Evolutionary conservation across 2,888 invertebrate genomes (phyloP).

Genomic region (Cryptocephalus primarius): DNA sequence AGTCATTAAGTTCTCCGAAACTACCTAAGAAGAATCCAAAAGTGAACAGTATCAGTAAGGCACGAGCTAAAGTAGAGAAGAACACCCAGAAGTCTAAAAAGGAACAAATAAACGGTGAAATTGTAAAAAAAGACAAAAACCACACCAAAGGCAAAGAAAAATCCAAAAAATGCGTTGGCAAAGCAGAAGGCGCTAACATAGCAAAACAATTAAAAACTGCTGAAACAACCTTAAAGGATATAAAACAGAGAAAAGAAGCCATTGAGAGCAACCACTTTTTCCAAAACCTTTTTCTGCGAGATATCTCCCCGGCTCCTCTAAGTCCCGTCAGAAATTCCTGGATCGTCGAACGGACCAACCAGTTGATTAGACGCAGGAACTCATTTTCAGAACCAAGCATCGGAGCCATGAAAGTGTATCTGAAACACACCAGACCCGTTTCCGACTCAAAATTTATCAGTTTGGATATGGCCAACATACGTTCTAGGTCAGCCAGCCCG

Average conservation of each 20-base stretch:
- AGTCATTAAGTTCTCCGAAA: conserved; percentile 24
- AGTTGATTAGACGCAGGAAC: conserved; percentile 43
- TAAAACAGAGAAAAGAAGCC: conserved; percentile 46
- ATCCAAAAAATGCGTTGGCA: conserved; percentile 21
- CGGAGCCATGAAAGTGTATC: conserved; percentile 49
- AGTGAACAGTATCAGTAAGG: conserved; percentile 6
- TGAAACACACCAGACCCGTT: conserved; percentile 58
- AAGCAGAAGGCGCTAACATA: conserved; percentile 23
- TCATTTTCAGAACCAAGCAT: conserved; percentile 42
- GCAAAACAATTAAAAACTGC: conserved; percentile 16
- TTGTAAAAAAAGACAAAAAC: conserved; percentile 22
- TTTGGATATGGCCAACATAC: conserved; percentile 43
- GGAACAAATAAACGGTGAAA: conserved; percentile 29
- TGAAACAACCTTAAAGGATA: conserved; percentile 35
- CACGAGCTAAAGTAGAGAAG: conserved; percentile 13
- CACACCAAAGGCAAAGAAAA: conserved; percentile 16
- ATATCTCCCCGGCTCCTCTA: conserved; percentile 34
- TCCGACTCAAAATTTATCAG: conserved; percentile 60
- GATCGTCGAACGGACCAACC: conserved; percentile 57
- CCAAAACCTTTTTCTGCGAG: conserved; percentile 56
- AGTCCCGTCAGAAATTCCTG: conserved; percentile 40
- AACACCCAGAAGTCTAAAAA: conserved; percentile 30
- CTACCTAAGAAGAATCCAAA: conserved; percentile 10
- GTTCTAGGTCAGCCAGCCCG: conserved; percentile 47
- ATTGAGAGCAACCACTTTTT: conserved; percentile 57